Base-by-base conservation (phyloP, 2,797 vertebrate genomes). In the Gastrophryne carolinensis region DNA sequence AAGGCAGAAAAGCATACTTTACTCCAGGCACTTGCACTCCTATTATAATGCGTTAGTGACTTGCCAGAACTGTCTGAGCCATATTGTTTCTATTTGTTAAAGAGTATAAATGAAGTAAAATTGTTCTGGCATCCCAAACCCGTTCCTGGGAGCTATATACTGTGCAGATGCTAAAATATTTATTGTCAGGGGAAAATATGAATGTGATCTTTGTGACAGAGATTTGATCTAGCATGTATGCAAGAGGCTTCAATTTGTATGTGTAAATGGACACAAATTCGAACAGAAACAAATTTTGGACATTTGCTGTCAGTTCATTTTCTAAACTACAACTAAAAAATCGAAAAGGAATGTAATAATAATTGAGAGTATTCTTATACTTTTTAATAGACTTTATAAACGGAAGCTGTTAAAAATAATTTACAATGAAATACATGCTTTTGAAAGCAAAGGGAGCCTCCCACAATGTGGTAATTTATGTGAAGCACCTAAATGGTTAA, bases 81-180 rank as follows among this genome's bases (percentile, higher is more conserved):
- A 71, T 78, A 78, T 64, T 82, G 69, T 80, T 84, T 78, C 71
- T 80, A 80, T 84, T 83, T 85, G 79, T 87, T n/a, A 68, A 83
- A 65, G 65, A 78, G 50, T 32, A 74, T 63, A 61, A 82, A 79
- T 75, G 80, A 64, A 61, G 62, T 79, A 78, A 81, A 66, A 72
- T 68, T 41, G 68, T 66, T 72, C 56, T 78, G 75, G 68, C 68
- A 66, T 64, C 53, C 30, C 72, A 78, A 65, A 72, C 57, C 30
- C 49, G 57, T 78, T 68, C 68, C 68, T 66, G n/a, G 68, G 41
- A 72, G 61, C 53, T 66, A 72, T 34, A 72, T 50, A 12, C 54
- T 34, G 65, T 50, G 10, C 54, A 37, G 75, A 24, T 24, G 0
- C 1, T 68, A 65, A 58, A 79, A 72, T 82, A 81, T 81, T 73